Conservation (phyloP, 2,113 vertebrate species). For the Pontoporia blainvillei region DNA sequence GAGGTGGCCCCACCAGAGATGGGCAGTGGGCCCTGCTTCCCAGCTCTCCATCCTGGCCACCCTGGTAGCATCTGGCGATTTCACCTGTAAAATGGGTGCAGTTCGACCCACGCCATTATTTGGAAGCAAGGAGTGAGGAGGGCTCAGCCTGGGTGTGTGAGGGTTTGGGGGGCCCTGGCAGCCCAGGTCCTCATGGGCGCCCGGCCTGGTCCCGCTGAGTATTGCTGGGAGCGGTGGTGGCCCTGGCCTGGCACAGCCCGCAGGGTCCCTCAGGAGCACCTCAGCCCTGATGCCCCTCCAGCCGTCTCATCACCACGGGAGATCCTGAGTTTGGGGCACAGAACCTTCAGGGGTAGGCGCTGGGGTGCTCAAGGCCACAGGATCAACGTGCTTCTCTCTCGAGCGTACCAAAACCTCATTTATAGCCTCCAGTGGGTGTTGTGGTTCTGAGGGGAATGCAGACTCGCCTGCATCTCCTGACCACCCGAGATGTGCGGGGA, state of each 20-base stretch:
- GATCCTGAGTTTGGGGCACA: background rate
- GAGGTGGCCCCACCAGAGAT: background rate
- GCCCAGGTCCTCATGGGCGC: too few species aligned
- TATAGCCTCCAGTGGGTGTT: background rate
- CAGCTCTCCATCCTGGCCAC: background rate
- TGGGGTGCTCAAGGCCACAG: background rate
- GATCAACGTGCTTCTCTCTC: background rate
- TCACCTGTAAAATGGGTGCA: background rate
- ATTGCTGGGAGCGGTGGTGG: too few species aligned
- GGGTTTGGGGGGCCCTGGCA: too few species aligned
- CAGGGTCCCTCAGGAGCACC: background rate
- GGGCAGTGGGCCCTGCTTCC: background rate
- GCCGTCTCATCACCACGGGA: background rate
- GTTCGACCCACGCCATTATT: rapidly evolving
- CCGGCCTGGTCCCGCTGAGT: background rate
- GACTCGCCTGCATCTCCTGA: background rate
- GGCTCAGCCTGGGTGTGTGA: too few species aligned
- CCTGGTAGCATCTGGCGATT: background rate
- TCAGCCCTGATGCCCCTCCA: background rate
- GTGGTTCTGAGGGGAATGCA: background rate
- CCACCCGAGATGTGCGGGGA: background rate
- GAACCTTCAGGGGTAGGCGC: background rate
- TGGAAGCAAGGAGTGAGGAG: background rate
- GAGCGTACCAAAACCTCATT: background rate
- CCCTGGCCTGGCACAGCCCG: too few species aligned